Evolutionary conservation across 2,888 invertebrate genomes (phyloP), one percentile per base, ranked within the genome.

Genomic region (Cephalotes varians): DNA sequence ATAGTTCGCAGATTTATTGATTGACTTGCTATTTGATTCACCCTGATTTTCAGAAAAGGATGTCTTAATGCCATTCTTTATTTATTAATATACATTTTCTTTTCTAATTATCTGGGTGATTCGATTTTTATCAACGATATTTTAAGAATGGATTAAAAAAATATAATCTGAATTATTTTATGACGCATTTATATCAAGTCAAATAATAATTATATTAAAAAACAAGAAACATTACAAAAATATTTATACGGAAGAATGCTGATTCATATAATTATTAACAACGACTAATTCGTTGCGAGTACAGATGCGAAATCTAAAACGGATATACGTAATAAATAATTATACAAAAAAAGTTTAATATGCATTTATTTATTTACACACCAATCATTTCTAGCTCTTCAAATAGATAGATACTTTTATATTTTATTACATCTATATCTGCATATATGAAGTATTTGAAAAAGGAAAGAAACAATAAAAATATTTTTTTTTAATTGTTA

Each of bases 321-420:
- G 49, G 37, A 80, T 83, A 62, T 85, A 86, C 74, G 86, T 88
- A 88, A 88, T 88, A 88, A 88, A 88, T 21, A 69, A 69, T 77
- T 76, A 74, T 12, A 74, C 40, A 74, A 64, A 73, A 76, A 73
- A 74, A 21, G 21, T 34, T 44, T 28, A 67, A 51, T 3, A 6
- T 10, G 7, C 7, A 40, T 31, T 65, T 73, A 49, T 73, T 44
- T 37, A 4, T 64, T 47, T 34, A 37, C 25, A 47, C 10, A 25
- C 34, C 28, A 21, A 25, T 25, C 2, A 21, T 37, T 25, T 54
- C 18, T 18, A 28, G 18, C 12, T 60, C 15, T 37, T 37, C 40
- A 37, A 12, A n/a, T n/a, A 37, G 10, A 34, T 1, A n/a, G 60
- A n/a, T 40, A 40, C 5, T n/a, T 34, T 6, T 31, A 47, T 25